Percentiles rank a stretch among this genome's conserved stretches.
phyloP scores from a whole-genome alignment of 2,797 vertebrate genomes.

The Cossypha caffra region DNA sequence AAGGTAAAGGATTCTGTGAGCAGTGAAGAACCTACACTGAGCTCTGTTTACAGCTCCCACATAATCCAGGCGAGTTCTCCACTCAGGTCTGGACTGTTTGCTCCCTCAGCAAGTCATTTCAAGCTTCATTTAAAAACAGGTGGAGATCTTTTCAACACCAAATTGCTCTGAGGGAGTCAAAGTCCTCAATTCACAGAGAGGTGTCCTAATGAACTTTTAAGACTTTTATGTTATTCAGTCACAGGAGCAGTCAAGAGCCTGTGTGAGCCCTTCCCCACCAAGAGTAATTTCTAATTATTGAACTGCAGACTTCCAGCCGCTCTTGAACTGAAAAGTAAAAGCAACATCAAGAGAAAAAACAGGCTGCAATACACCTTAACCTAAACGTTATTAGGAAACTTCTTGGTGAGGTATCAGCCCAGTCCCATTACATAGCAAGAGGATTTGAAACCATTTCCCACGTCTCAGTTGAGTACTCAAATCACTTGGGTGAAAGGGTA shows the following conservation, averaged over 20 bases:
- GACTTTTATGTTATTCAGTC: background rate
- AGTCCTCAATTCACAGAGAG: background rate
- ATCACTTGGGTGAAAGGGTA: background rate
- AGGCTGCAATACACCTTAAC: background rate
- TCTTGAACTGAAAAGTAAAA: background rate
- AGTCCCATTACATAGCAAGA: background rate
- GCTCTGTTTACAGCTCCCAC: background rate
- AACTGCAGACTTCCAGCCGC: background rate
- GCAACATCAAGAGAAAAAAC: background rate
- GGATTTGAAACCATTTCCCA: background rate
- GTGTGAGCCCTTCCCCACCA: background rate
- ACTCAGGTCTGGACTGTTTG: background rate
- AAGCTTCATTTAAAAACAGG: background rate
- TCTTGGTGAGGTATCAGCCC: background rate
- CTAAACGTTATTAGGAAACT: background rate
- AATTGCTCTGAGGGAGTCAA: background rate
- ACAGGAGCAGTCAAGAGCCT: background rate
- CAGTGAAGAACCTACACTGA: background rate
- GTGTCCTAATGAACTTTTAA: background rate
- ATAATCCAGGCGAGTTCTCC: background rate
- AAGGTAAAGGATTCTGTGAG: background rate
- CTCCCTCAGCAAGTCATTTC: background rate
- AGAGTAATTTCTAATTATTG: background rate
- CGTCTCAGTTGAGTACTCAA: background rate
- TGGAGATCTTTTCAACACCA: background rate